phyloP scores from a whole-genome alignment of 2,113 vertebrate species.

The Platysteira castanea region DNA sequence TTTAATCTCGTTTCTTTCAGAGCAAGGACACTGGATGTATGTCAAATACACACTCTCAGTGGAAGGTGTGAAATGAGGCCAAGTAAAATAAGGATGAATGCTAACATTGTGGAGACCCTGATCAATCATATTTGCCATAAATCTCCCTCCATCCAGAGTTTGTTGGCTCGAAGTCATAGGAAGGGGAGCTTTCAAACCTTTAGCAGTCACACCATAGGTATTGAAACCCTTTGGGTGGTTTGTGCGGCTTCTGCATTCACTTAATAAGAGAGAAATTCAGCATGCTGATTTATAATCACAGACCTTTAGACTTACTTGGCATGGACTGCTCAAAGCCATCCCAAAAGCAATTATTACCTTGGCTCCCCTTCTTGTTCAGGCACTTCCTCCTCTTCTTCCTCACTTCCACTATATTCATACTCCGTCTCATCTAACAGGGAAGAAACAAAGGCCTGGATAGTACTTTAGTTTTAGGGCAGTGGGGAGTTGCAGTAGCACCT shows the following conservation, averaged over 20 bases:
- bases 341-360: conserved; percentile 74
- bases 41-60: not conserved
- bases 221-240: not conserved
- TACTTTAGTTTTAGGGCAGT: not conserved
- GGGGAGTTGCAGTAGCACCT: not conserved
- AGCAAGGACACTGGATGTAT: not conserved
- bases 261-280: not conserved
- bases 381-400: conserved; percentile 96
- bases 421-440: conserved; percentile 88
- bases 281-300: not conserved
- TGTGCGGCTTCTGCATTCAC: not conserved
- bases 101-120: not conserved
- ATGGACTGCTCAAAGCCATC: not conserved
- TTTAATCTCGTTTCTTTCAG: not conserved
- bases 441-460: not conserved
- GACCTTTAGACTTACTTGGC: not conserved
- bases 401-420: conserved; percentile 98
- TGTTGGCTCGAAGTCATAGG: not conserved
- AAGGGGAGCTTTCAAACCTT: not conserved
- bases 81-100: not conserved
- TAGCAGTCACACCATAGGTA: not conserved
- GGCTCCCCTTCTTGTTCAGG: conserved; percentile 98
- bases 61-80: conserved; percentile 24
- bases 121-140: not conserved
- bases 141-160: not conserved